Conservation (phyloP, 2,888 invertebrate species). For the Clunio marinus region DNA sequence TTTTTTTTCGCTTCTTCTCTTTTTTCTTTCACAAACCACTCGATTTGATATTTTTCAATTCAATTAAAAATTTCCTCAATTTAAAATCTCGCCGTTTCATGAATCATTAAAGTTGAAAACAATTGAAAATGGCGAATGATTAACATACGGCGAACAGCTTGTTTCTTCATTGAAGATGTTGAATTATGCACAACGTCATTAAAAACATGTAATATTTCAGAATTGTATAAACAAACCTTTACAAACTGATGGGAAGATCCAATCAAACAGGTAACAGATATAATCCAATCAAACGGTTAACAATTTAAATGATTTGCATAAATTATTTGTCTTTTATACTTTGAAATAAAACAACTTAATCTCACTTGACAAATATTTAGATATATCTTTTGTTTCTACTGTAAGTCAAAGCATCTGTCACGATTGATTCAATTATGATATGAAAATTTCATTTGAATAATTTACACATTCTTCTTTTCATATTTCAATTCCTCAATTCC, state of each 20-base stretch:
- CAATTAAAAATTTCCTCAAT: neutral
- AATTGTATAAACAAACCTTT: neutral
- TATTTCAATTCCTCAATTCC: too few relatives aligned
- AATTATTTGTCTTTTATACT: neutral
- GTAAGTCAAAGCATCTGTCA: too few relatives aligned
- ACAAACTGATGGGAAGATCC: neutral
- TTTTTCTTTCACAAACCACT: too few relatives aligned
- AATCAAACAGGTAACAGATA: neutral
- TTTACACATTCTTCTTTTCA: neutral
- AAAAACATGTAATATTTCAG: neutral
- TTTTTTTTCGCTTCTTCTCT: too few relatives aligned
- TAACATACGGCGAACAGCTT: too few relatives aligned
- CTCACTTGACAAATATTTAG: neutral
- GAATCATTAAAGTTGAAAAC: neutral
- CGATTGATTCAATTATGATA: neutral
- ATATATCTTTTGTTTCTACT: too few relatives aligned
- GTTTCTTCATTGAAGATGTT: neutral
- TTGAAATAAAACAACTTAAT: neutral
- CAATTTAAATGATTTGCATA: neutral
- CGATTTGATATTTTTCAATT: neutral
- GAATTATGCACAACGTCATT: too few relatives aligned
- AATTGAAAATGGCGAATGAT: neutral
- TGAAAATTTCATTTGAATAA: neutral
- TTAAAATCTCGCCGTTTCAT: neutral
- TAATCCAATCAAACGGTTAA: neutral